These are phyloP conservation scores for Procambarus virginalis DNA, from an alignment of 1,140 invertebrate species.

Conservation along the genomic window DNA sequence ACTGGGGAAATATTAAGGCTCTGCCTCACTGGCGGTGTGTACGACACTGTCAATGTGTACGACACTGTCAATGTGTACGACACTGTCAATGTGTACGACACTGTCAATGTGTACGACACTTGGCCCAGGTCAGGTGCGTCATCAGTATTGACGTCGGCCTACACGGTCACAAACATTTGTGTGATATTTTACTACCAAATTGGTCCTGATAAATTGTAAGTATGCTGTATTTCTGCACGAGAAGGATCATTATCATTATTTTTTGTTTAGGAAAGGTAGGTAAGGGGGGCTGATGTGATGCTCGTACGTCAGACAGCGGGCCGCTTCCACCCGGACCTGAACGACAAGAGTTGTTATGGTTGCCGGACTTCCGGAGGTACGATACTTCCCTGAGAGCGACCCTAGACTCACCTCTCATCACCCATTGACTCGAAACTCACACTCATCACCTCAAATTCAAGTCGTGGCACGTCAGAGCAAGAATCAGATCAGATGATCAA, in stretches of 20 bases:
- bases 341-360: neutral
- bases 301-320: neutral
- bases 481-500: neutral
- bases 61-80: too few relatives aligned
- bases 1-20: too few relatives aligned
- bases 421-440: neutral
- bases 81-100: too few relatives aligned
- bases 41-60: too few relatives aligned
- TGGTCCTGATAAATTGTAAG: too few relatives aligned
- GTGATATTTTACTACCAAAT: too few relatives aligned
- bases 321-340: neutral
- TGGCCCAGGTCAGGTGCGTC: neutral
- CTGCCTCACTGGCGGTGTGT: neutral
- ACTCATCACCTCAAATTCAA: neutral
- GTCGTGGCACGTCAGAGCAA: neutral
- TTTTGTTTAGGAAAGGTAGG: neutral
- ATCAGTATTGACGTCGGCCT: too few relatives aligned
- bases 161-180: too few relatives aligned
- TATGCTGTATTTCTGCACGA: too few relatives aligned
- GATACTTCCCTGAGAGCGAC: neutral
- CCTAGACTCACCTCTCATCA: neutral
- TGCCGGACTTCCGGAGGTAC: slow-evolving; percentile 6
- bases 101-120: too few relatives aligned
- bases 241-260: too few relatives aligned
- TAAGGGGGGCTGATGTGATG: neutral